A percentile compares a stretch with the other conserved stretches of the same genome.
Conservation (phyloP, 2,113 vertebrate species). For the Catharus minimus region DNA sequence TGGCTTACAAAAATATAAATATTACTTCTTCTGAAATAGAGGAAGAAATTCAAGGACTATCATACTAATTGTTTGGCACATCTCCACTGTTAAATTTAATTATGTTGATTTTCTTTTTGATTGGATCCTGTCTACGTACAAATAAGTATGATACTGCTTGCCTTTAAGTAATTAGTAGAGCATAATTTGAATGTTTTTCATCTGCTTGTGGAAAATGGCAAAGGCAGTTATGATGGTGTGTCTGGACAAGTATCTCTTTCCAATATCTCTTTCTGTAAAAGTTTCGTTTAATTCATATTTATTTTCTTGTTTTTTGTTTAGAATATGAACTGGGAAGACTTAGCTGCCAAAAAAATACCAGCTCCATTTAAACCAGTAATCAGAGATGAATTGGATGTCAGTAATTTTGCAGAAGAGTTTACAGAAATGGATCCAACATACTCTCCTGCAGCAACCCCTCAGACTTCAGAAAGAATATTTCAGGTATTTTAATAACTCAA, state of each 20-base stretch:
- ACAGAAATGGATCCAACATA: constrained; percentile 98
- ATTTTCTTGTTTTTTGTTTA: constrained; percentile 65
- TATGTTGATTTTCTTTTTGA: background rate
- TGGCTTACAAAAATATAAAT: background rate
- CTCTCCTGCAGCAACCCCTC: constrained; percentile 92
- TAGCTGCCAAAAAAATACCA: constrained; percentile 91
- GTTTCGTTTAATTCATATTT: background rate
- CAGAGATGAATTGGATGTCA: constrained; percentile 93
- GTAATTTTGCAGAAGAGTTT: constrained; percentile 97
- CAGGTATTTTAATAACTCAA: constrained; percentile 78
- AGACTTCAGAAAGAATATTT: constrained; percentile 94
- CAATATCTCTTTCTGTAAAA: background rate
- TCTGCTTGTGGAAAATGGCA: background rate
- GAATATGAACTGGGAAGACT: constrained; percentile 95
- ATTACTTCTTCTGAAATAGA: background rate
- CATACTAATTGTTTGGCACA: background rate
- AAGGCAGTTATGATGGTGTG: background rate
- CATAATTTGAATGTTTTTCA: background rate
- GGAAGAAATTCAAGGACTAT: background rate
- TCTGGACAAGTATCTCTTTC: background rate
- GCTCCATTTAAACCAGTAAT: constrained; percentile 96
- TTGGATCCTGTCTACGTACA: background rate
- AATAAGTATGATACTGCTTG: background rate
- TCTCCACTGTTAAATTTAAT: background rate
- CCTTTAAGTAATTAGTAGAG: background rate